Conservation (phyloP, 2,888 invertebrate genomes). For the Rhagium mordax region DNA sequence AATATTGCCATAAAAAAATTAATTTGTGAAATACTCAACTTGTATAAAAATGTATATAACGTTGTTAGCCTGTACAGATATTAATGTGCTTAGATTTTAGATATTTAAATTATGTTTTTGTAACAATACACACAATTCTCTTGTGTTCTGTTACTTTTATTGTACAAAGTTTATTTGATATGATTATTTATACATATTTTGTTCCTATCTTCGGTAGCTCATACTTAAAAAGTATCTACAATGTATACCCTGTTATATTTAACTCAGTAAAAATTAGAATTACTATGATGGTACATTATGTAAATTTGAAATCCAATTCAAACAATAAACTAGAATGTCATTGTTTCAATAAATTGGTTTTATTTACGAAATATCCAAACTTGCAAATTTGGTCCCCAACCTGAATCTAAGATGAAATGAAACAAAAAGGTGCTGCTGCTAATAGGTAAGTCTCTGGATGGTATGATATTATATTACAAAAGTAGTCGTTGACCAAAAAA, state of each 20-base stretch:
- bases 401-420: background rate
- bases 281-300: constrained; percentile 63
- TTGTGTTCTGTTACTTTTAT: constrained; percentile 47
- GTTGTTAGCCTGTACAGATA: constrained; percentile 30
- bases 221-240: constrained; percentile 52
- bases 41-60: constrained; percentile 30
- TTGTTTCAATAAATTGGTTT: constrained; percentile 57
- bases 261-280: constrained; percentile 54
- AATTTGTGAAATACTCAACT: constrained; percentile 20
- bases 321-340: constrained; percentile 64
- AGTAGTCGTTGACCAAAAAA: no score
- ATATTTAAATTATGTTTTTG: constrained; percentile 29
- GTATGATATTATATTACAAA: no score
- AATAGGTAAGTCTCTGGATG: background rate
- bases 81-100: constrained; percentile 32
- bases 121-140: constrained; percentile 35
- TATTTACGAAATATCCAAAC: background rate
- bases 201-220: constrained; percentile 55
- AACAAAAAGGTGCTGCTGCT: background rate
- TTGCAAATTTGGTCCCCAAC: background rate
- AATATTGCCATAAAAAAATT: constrained; percentile 21
- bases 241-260: constrained; percentile 59
- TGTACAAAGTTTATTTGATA: constrained; percentile 49
- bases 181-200: constrained; percentile 47
- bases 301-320: constrained; percentile 58